These are phyloP conservation scores for Carabus problematicus DNA, from an alignment of 2,888 invertebrate genomes.

Conservation along the genomic window DNA sequence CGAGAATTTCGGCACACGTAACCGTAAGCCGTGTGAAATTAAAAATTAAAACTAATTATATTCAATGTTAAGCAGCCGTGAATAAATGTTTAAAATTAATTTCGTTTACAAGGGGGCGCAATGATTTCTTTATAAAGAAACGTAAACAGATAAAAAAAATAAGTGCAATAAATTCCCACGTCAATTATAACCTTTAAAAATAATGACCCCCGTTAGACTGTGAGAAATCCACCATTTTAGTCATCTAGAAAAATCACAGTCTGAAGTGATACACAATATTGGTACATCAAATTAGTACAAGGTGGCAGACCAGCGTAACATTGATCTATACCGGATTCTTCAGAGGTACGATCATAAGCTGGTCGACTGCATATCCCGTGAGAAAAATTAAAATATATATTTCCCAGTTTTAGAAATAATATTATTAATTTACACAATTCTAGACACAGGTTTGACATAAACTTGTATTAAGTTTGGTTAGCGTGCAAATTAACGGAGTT, in stretches of 20 bases:
- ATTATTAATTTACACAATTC: conserved; percentile 37
- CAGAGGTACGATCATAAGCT: not conserved
- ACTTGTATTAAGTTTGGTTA: not conserved
- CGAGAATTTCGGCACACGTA: conserved; percentile 25
- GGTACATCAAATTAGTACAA: conserved; percentile 46
- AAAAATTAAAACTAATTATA: conserved; percentile 41
- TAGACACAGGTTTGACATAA: not conserved
- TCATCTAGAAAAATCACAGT: conserved; percentile 31
- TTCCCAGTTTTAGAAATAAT: conserved; percentile 41
- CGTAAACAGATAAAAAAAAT: conserved; percentile 41
- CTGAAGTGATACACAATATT: conserved; percentile 45
- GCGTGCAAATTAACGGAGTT: not conserved
- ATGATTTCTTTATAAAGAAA: conserved; percentile 39
- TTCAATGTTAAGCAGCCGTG: conserved; percentile 41
- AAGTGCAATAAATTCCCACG: conserved; percentile 45
- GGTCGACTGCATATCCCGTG: conserved; percentile 30
- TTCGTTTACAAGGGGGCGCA: conserved; percentile 26
- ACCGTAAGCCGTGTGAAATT: conserved; percentile 40
- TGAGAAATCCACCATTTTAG: conserved; percentile 13
- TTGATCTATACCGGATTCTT: not conserved
- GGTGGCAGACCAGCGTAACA: conserved; percentile 41
- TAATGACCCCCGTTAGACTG: conserved; percentile 44
- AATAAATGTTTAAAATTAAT: conserved; percentile 40
- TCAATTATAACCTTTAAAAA: conserved; percentile 47
- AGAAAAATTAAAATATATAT: conserved; percentile 41